Percentiles rank a stretch among this genome's conserved stretches.
Conservation (phyloP, 2,888 invertebrate genomes). For the Abrostola tripartita region DNA sequence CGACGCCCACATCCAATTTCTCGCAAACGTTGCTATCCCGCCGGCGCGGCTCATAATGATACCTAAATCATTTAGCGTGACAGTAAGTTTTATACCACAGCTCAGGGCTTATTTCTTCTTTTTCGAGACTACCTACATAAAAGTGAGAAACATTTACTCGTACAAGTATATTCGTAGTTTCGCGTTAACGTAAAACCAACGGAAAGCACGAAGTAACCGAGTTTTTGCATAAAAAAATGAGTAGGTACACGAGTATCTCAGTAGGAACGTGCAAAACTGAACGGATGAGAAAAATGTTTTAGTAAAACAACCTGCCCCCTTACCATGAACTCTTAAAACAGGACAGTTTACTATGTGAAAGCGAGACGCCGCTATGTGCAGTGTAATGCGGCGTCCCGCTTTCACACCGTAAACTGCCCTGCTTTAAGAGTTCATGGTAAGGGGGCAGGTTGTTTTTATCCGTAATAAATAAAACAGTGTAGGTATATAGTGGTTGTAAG, state of each 20-base stretch:
- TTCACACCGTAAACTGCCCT: no score
- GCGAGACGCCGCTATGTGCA: no score
- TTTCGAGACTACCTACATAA: slow-evolving; percentile 17
- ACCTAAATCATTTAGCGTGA: slow-evolving; percentile 58
- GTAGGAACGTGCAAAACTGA: no score
- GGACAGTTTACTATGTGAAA: no score
- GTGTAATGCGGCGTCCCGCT: no score
- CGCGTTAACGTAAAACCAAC: background rate
- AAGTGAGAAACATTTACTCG: slow-evolving; percentile 39
- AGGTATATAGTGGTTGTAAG: background rate
- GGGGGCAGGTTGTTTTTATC: background rate
- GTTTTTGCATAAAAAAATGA: no score
- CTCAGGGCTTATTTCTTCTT: slow-evolving; percentile 28
- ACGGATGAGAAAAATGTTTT: no score
- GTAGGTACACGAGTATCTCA: no score
- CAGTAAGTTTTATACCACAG: slow-evolving; percentile 43
- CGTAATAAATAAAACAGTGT: background rate
- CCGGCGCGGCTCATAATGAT: slow-evolving; percentile 42
- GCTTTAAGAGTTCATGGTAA: no score
- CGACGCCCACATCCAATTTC: slow-evolving; percentile 59
- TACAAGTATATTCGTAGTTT: slow-evolving; percentile 29
- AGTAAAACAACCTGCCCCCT: no score
- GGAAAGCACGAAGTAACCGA: background rate
- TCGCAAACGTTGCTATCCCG: slow-evolving; percentile 47
- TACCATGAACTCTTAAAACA: no score